Conservation (phyloP, 2,888 invertebrate genomes). For the Ochropleura plecta region DNA sequence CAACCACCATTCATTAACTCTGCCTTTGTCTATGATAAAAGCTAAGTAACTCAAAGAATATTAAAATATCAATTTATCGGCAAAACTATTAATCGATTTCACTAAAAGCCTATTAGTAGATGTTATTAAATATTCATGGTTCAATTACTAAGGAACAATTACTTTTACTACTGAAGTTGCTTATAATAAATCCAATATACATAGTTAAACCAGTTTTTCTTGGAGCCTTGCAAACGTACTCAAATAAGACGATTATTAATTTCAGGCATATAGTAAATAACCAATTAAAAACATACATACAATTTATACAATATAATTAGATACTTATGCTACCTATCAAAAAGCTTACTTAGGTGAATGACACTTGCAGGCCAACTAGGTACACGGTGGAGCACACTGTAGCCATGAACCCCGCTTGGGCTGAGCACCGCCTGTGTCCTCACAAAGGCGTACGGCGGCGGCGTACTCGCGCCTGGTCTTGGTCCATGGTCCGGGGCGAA, state of each 20-base stretch:
- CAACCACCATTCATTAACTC: background rate
- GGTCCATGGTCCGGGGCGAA: no score
- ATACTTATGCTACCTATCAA: no score
- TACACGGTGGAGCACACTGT: no score
- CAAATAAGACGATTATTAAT: background rate
- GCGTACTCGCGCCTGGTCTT: no score
- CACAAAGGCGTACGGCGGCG: no score
- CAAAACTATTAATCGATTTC: constrained; percentile 9
- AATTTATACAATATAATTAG: no score
- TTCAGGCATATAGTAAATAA: no score
- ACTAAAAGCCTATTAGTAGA: constrained; percentile 4
- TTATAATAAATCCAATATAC: constrained; percentile 16
- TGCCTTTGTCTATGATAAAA: background rate
- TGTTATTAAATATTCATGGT: constrained; percentile 15
- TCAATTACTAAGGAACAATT: constrained; percentile 7
- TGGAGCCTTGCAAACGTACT: background rate
- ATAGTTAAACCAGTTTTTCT: background rate
- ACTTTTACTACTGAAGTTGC: background rate
- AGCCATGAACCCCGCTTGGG: no score
- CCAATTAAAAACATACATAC: no score
- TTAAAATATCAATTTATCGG: constrained; percentile 6
- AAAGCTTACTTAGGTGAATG: no score
- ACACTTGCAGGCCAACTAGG: no score
- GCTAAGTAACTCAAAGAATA: background rate
- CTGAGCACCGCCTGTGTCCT: no score